phyloP scores from a whole-genome alignment of 2,888 invertebrate genomes.

The Notocelia uddmanniana region DNA sequence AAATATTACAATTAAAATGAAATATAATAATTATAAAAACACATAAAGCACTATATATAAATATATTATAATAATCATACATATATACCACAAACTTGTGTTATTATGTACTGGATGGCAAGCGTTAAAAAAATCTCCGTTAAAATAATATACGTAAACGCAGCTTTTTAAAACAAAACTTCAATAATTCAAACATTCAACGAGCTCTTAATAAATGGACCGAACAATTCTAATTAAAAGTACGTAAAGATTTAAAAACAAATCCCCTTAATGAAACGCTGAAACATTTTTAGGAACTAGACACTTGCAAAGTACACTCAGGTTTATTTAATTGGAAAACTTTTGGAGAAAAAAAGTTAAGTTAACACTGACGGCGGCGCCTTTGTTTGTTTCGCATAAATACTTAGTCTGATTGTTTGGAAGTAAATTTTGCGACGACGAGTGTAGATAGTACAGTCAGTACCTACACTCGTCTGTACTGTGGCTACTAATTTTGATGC shows the following conservation, averaged over 20 bases:
- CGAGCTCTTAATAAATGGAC: constrained; percentile 11
- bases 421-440: constrained; percentile 6
- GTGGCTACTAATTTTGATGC: no score
- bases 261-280: constrained; percentile 34
- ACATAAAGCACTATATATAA: no score
- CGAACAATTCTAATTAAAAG: constrained; percentile 40
- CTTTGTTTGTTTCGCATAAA: constrained; percentile 38
- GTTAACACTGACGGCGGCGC: constrained; percentile 33
- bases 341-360: constrained; percentile 42
- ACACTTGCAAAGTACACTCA: constrained; percentile 36
- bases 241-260: constrained; percentile 35
- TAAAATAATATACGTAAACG: not conserved
- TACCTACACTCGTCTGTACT: no score
- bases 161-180: not conserved
- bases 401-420: constrained; percentile 24
- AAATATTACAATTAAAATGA: no score
- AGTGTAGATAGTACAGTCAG: not conserved
- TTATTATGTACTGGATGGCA: no score
- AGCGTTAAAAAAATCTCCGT: not conserved
- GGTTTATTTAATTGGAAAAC: constrained; percentile 43
- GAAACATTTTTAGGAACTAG: constrained; percentile 34
- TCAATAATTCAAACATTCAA: constrained; percentile 10
- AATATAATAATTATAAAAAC: no score
- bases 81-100: no score
- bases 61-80: no score